Evolutionary conservation across 2,113 vertebrate species (phyloP).

Genomic region (Dissostichus mawsoni): DNA sequence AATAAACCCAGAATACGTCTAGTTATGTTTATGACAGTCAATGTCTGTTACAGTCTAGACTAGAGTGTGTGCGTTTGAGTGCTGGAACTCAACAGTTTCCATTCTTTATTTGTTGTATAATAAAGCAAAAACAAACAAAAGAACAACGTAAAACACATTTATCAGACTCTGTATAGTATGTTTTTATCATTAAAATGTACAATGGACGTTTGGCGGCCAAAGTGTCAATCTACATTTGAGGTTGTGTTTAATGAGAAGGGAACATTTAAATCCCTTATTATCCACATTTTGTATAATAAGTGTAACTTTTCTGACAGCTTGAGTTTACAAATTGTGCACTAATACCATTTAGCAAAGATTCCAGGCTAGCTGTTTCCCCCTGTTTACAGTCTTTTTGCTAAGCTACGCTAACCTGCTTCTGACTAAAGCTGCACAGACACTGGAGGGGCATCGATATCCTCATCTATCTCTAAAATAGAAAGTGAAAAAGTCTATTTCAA

Average conservation of each 20-base stretch:
- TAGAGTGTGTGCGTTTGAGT: background rate
- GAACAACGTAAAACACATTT: too few species aligned
- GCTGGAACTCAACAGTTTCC: background rate
- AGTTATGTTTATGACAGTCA: background rate
- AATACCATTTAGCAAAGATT: too few species aligned
- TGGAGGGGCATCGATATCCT: background rate
- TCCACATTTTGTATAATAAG: background rate
- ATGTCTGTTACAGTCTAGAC: background rate
- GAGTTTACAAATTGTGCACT: background rate
- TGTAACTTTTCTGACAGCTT: background rate
- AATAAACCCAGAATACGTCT: background rate
- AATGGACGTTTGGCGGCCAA: background rate
- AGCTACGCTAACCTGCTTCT: slow-evolving; percentile 15
- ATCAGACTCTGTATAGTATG: background rate
- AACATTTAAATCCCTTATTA: background rate
- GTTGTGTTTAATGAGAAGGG: background rate
- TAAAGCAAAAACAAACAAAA: too few species aligned
- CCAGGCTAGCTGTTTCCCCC: background rate
- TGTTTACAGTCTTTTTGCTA: slow-evolving; percentile 1
- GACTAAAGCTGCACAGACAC: too few species aligned
- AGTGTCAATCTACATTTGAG: background rate
- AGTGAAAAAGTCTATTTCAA: too few species aligned
- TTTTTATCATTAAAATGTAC: too few species aligned
- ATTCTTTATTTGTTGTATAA: too few species aligned
- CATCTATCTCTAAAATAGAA: too few species aligned